Percentiles rank a stretch among this genome's conserved stretches.
Evolutionary conservation across 2,797 vertebrate species (phyloP).

Genomic region (Characodon lateralis): DNA sequence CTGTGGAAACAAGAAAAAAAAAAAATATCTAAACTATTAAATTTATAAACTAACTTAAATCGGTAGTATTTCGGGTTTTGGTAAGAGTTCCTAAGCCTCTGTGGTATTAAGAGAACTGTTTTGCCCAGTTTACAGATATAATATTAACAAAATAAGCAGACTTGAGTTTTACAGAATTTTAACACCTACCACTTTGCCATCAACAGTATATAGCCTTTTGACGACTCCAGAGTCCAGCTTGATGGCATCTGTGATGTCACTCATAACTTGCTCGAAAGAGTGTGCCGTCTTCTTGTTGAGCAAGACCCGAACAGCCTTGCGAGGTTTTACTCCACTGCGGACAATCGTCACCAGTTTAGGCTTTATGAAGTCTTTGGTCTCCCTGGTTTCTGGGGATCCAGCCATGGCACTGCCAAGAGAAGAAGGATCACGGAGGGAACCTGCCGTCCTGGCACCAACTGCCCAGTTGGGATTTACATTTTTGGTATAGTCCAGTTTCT

Average conservation of each 20-base stretch:
- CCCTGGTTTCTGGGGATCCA: slow-evolving; percentile 82
- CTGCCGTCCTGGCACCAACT: slow-evolving; percentile 86
- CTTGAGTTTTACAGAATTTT: not conserved
- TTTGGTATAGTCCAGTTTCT: slow-evolving; percentile 95
- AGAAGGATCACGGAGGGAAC: slow-evolving; percentile 79
- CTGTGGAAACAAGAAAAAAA: not conserved
- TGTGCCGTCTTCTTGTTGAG: slow-evolving; percentile 99
- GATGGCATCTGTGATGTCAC: slow-evolving; percentile 95
- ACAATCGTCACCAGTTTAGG: slow-evolving; percentile 98
- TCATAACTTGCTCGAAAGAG: slow-evolving; percentile 97
- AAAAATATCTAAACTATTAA: not conserved
- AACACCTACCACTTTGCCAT: slow-evolving; percentile 92
- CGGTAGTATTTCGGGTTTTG: too few relatives aligned
- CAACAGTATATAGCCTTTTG: slow-evolving; percentile 92
- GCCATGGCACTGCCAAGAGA: slow-evolving; percentile 88
- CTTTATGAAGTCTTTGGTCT: slow-evolving; percentile 93
- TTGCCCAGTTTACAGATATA: not conserved
- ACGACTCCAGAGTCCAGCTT: slow-evolving; percentile 95
- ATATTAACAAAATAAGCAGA: not conserved
- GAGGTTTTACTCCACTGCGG: slow-evolving; percentile 95
- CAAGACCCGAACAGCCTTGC: slow-evolving; percentile 92
- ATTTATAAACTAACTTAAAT: too few relatives aligned
- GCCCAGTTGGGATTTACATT: slow-evolving; percentile 99
- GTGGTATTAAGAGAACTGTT: not conserved
- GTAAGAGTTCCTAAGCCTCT: not conserved